Evolutionary conservation across 2,113 vertebrate species (phyloP).

Genomic region (Rhegmatorhina hoffmannsi): DNA sequence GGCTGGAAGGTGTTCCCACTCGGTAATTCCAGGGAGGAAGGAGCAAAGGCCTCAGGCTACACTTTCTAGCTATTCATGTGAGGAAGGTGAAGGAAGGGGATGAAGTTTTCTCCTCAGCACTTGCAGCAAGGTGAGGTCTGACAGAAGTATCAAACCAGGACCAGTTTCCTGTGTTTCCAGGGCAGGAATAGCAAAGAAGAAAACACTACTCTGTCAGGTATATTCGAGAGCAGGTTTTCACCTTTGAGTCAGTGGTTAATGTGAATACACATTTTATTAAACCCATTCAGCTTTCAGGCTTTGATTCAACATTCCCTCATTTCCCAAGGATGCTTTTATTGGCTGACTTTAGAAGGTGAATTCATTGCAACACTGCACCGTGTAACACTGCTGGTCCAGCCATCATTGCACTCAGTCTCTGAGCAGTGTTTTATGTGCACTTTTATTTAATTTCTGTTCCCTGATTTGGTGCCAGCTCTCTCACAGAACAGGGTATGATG

Average conservation of each 20-base stretch:
- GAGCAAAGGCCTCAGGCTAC: background rate
- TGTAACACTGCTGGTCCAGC: background rate
- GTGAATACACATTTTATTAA: background rate
- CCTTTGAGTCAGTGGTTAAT: background rate
- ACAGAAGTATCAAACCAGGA: background rate
- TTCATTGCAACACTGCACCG: background rate
- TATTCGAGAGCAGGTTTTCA: background rate
- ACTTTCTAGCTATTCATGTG: accelerated
- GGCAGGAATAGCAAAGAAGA: background rate
- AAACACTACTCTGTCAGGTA: background rate
- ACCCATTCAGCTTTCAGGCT: background rate
- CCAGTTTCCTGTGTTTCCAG: background rate
- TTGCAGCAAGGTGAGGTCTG: background rate
- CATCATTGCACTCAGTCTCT: background rate
- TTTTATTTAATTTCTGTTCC: background rate
- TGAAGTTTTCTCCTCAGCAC: background rate
- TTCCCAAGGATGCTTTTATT: background rate
- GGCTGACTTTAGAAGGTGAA: background rate
- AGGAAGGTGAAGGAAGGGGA: background rate
- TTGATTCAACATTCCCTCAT: background rate
- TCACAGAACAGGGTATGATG: background rate
- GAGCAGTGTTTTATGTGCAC: background rate
- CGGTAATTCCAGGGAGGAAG: background rate
- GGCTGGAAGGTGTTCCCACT: background rate
- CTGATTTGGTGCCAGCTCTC: background rate